Evolutionary conservation across 1,140 invertebrate genomes (phyloP).

Genomic region (Cataglyphis hispanica): DNA sequence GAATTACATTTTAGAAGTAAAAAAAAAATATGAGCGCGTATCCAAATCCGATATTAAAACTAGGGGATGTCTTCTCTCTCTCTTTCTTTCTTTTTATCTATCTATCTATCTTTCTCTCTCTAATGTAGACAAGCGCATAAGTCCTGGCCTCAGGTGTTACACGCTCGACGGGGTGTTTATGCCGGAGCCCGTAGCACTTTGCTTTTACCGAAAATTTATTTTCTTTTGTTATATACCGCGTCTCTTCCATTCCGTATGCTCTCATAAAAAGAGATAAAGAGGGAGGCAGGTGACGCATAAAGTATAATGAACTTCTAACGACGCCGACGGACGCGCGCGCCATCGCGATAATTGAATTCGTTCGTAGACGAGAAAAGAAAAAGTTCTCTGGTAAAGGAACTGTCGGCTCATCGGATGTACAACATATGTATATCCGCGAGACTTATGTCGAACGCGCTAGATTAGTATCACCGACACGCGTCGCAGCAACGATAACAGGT

Average conservation of each 20-base stretch:
- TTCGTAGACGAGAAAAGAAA: background rate
- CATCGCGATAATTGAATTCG: conserved; percentile 35
- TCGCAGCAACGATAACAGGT: conserved; percentile 56
- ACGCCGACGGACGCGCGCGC: conserved; percentile 9
- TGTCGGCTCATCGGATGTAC: background rate
- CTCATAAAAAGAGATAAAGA: conserved; percentile 14
- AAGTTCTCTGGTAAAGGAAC: too few species aligned
- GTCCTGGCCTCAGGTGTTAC: conserved; percentile 74
- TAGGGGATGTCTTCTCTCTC: conserved; percentile 2
- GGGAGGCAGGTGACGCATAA: conserved; percentile 42
- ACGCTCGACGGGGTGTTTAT: conserved; percentile 70
- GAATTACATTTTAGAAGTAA: conserved; percentile 12
- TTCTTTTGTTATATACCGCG: conserved; percentile 42
- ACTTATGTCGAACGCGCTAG: background rate
- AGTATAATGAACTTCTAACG: conserved; percentile 43
- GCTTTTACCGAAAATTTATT: conserved; percentile 76
- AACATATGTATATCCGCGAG: background rate
- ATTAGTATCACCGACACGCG: conserved; percentile 67
- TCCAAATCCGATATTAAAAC: conserved; percentile 66
- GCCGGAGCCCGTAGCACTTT: conserved; percentile 66
- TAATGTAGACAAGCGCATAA: conserved; percentile 52
- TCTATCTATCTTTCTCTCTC: background rate
- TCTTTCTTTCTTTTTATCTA: background rate
- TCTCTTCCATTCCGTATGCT: conserved; percentile 19
- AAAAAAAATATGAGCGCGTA: conserved; percentile 40